Conservation (phyloP, 1,140 invertebrate genomes). For the Danaus plexippus region DNA sequence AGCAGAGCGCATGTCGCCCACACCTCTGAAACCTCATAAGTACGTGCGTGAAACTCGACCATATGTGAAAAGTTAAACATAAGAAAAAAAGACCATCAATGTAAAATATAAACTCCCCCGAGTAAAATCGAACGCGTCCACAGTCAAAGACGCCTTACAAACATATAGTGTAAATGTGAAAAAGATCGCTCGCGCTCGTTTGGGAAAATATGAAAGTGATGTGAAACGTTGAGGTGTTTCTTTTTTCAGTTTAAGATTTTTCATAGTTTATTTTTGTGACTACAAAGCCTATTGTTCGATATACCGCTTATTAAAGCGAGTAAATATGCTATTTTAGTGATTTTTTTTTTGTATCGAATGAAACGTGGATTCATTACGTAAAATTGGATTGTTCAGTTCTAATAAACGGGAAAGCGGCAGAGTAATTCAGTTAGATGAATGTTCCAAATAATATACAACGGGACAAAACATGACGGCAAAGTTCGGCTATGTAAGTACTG, state of each 20-base stretch:
- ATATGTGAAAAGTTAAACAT: constrained; percentile 44
- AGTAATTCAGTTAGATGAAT: constrained; percentile 68
- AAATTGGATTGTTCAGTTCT: constrained; percentile 68
- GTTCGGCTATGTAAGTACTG: constrained; percentile 70
- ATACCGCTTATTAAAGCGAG: constrained; percentile 39
- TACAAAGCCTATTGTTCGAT: constrained; percentile 65
- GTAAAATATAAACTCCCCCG: constrained; percentile 15
- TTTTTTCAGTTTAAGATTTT: constrained; percentile 47
- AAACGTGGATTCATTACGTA: constrained; percentile 64
- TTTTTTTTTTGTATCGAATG: constrained; percentile 52
- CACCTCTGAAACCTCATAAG: constrained; percentile 41
- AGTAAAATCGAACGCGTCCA: constrained; percentile 34
- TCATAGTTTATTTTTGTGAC: constrained; percentile 55
- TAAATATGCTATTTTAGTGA: constrained; percentile 62
- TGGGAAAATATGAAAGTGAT: constrained; percentile 66
- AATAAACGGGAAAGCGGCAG: constrained; percentile 51
- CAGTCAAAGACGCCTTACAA: constrained; percentile 37
- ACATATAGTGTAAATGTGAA: constrained; percentile 42
- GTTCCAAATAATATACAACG: constrained; percentile 69
- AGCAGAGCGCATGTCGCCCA: constrained; percentile 52
- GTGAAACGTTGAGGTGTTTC: constrained; percentile 54
- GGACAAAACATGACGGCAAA: constrained; percentile 73
- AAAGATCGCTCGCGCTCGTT: constrained; percentile 40
- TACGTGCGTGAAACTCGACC: constrained; percentile 50
- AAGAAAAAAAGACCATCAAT: constrained; percentile 23